A percentile compares a stretch with the other conserved stretches of the same genome.
These are phyloP conservation scores for Sphyrna mokarran DNA, from an alignment of 2,113 vertebrate genomes.

Conservation along the genomic window DNA sequence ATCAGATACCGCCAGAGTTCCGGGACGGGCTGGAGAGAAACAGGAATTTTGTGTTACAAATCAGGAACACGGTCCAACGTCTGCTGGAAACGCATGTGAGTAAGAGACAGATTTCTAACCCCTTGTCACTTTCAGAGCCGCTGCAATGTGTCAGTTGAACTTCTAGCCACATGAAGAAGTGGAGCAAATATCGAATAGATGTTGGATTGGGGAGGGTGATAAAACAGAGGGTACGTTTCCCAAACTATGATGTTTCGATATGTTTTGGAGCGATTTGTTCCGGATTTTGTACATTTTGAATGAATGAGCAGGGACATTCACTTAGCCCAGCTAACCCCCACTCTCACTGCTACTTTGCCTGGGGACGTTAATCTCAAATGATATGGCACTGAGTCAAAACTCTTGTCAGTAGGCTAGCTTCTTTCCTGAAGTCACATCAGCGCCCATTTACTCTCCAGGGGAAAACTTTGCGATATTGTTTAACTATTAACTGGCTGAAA, in stretches of 20 bases:
- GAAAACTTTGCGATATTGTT: not conserved
- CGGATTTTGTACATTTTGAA: not conserved
- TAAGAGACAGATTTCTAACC: not conserved
- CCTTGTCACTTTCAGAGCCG: not conserved
- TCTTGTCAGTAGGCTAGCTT: not conserved
- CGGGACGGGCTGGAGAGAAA: not conserved
- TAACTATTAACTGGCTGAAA: not conserved
- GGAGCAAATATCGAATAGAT: not conserved
- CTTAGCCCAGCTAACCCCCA: too few species aligned
- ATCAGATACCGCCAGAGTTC: not conserved
- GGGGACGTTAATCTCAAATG: not conserved
- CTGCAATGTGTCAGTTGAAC: not conserved
- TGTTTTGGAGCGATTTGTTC: not conserved
- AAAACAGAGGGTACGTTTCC: not conserved
- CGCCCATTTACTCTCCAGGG: not conserved
- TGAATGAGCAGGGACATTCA: not conserved
- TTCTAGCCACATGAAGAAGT: too few species aligned
- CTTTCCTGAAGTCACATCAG: not conserved
- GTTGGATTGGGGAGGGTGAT: too few species aligned
- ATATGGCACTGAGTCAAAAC: not conserved
- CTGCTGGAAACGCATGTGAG: not conserved
- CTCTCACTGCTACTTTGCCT: too few species aligned
- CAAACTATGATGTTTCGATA: not conserved
- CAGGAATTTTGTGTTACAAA: not conserved
- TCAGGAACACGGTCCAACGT: not conserved